Conservation (phyloP, 2,797 vertebrate genomes). For the Sebastes miniatus region DNA sequence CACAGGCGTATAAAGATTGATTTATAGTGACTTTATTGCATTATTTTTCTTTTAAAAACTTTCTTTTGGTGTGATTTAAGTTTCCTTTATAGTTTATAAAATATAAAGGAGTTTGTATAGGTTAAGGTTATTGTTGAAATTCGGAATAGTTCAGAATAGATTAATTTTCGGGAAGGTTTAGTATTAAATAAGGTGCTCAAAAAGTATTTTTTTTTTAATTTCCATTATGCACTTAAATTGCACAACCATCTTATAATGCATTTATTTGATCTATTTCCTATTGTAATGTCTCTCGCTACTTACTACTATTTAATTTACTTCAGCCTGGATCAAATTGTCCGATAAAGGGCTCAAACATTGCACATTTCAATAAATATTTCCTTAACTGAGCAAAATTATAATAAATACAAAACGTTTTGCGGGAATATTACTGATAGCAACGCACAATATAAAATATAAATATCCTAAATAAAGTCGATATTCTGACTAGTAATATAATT, state of each 20-base stretch:
- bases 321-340: not conserved
- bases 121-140: not conserved
- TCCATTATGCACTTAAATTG: not conserved
- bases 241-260: accelerated
- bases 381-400: not conserved
- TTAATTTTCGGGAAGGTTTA: not conserved
- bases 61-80: not conserved
- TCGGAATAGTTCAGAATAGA: not conserved
- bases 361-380: not conserved
- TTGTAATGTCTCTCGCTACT: too few relatives aligned
- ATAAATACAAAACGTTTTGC: not conserved
- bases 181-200: not conserved
- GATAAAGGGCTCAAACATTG: not conserved
- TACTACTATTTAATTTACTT: not conserved
- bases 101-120: not conserved
- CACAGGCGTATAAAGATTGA: not conserved
- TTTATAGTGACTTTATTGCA: not conserved
- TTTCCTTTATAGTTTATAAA: not conserved
- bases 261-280: not conserved
- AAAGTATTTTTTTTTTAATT: not conserved
- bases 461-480: not conserved
- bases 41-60: not conserved
- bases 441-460: not conserved
- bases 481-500: not conserved
- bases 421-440: not conserved